A percentile compares a stretch with the other conserved stretches of the same genome.
phyloP scores from a whole-genome alignment of 1,140 invertebrate genomes.

The Cotesia glomerata region DNA sequence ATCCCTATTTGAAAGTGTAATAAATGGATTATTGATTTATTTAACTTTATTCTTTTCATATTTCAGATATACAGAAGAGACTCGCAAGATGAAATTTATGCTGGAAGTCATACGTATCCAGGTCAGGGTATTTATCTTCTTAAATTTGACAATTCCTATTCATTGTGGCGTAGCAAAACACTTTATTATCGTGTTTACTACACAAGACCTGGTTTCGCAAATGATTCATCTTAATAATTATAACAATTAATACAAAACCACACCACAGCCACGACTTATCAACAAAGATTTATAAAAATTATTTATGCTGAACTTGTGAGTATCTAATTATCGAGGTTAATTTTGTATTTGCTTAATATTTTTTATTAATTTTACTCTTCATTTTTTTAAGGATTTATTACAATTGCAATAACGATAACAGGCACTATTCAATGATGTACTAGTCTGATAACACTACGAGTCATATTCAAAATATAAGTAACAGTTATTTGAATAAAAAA shows the following conservation, averaged over 20 bases:
- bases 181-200: constrained; percentile 99
- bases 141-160: constrained; percentile 99
- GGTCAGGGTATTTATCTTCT: constrained; percentile 96
- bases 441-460: too few relatives aligned
- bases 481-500: too few relatives aligned
- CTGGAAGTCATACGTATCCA: constrained; percentile 95
- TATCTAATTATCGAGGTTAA: neutral
- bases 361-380: too few relatives aligned
- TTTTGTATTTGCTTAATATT: neutral
- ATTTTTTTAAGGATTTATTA: too few relatives aligned
- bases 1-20: too few relatives aligned
- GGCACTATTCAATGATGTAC: too few relatives aligned
- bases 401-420: too few relatives aligned
- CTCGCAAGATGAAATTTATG: constrained; percentile 96
- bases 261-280: neutral
- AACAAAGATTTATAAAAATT: too few relatives aligned
- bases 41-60: constrained; percentile 61
- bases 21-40: neutral
- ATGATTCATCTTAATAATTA: constrained; percentile 37
- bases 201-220: constrained; percentile 67
- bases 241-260: neutral
- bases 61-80: constrained; percentile 95
- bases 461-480: too few relatives aligned
- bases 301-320: neutral
- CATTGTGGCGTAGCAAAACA: constrained; percentile 98